Evolutionary conservation across 2,113 vertebrate species (phyloP).

Genomic region (Cygnus atratus): DNA sequence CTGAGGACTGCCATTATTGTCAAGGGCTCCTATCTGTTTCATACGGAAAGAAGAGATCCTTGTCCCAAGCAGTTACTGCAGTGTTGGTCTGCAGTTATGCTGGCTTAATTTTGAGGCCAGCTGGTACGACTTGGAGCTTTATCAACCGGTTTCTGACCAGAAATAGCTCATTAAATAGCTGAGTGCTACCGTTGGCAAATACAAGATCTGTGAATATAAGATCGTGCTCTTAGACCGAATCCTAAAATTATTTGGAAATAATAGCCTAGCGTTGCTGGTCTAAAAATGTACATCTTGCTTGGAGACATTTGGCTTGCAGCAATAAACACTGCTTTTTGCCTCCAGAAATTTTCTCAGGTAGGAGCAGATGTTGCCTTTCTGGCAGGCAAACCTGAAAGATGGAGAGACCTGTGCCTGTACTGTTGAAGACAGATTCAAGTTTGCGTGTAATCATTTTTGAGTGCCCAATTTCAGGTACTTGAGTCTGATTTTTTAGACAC

Average conservation of each 20-base stretch:
- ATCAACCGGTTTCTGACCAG: neutral
- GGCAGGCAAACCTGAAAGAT: neutral
- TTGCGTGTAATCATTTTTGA: neutral
- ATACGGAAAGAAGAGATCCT: neutral
- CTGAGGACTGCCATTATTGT: neutral
- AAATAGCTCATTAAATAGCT: neutral
- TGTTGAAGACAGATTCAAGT: neutral
- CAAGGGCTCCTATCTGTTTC: neutral
- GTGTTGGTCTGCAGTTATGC: neutral
- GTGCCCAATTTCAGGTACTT: neutral
- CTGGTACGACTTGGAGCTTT: neutral
- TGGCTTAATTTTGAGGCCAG: neutral
- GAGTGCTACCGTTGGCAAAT: neutral
- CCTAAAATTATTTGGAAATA: neutral
- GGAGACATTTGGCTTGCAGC: neutral
- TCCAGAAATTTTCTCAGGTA: neutral
- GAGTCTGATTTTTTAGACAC: neutral
- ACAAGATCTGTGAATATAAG: neutral
- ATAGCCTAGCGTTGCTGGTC: neutral
- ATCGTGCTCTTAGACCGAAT: neutral
- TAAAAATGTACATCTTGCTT: neutral
- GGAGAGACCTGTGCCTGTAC: neutral
- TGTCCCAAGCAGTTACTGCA: neutral
- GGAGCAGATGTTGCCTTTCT: neutral
- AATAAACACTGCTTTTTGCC: neutral